Evolutionary conservation across 2,113 vertebrate species (phyloP).

Genomic region (Columbina picui): DNA sequence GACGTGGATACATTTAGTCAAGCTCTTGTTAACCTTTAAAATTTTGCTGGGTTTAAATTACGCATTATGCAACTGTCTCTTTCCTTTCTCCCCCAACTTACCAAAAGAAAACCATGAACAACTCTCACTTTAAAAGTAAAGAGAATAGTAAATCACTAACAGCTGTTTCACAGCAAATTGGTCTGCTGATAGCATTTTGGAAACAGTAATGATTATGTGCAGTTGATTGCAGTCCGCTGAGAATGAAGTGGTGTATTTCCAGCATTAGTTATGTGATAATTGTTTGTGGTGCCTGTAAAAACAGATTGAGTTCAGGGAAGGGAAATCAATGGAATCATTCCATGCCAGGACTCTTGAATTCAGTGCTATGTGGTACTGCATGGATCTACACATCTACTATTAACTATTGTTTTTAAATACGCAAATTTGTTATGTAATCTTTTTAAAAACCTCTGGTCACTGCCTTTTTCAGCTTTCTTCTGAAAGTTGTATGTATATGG

Average conservation of each 20-base stretch:
- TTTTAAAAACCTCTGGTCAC: not conserved
- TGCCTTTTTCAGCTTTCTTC: not conserved
- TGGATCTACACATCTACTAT: not conserved
- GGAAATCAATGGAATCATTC: not conserved
- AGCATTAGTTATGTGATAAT: not conserved
- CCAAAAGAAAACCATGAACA: not conserved
- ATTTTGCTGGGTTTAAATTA: not conserved
- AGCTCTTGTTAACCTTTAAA: not conserved
- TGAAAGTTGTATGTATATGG: not conserved
- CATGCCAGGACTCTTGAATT: not conserved
- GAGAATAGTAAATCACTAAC: not conserved
- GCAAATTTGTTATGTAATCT: not conserved
- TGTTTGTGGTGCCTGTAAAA: not conserved
- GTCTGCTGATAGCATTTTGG: constrained; percentile 12
- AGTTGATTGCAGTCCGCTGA: not conserved
- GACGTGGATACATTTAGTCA: not conserved
- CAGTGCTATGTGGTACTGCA: not conserved
- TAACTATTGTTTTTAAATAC: not conserved
- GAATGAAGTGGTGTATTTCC: not conserved
- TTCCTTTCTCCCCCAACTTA: not conserved
- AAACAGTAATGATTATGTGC: not conserved
- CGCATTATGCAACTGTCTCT: not conserved
- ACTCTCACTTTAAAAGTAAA: not conserved
- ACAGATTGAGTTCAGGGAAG: not conserved
- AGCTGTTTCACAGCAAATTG: constrained; percentile 16